phyloP scores from a whole-genome alignment of 2,113 vertebrate genomes.

The Mixornis gularis region DNA sequence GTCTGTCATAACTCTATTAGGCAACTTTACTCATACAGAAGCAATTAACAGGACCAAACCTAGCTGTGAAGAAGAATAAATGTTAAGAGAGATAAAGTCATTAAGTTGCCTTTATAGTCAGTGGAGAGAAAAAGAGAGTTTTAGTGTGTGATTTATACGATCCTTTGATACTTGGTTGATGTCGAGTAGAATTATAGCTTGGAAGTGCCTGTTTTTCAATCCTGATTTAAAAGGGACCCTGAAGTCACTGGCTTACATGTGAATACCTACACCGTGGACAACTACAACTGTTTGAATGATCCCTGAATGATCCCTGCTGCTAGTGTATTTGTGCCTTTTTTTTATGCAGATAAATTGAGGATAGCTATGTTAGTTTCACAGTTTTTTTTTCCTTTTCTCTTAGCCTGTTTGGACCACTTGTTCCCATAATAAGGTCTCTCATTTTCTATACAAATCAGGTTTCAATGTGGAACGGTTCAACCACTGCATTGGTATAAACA shows the following conservation, averaged over 20 bases:
- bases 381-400: neutral
- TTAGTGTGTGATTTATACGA: neutral
- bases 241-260: neutral
- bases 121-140: neutral
- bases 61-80: neutral
- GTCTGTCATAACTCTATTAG: neutral
- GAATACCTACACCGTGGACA: neutral
- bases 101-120: neutral
- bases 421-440: neutral
- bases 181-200: neutral
- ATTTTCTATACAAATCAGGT: neutral
- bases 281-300: neutral
- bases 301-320: neutral
- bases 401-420: neutral
- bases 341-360: neutral
- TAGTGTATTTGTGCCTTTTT: neutral
- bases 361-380: neutral
- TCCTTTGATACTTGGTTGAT: neutral
- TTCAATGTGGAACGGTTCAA: neutral
- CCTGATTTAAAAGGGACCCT: neutral
- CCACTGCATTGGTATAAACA: neutral
- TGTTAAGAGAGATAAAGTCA: neutral
- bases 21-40: neutral
- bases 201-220: neutral
- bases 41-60: neutral